These are phyloP conservation scores for Hapalemur alaotrensis DNA, from an alignment of 2,797 vertebrate species.

Conservation along the genomic window DNA sequence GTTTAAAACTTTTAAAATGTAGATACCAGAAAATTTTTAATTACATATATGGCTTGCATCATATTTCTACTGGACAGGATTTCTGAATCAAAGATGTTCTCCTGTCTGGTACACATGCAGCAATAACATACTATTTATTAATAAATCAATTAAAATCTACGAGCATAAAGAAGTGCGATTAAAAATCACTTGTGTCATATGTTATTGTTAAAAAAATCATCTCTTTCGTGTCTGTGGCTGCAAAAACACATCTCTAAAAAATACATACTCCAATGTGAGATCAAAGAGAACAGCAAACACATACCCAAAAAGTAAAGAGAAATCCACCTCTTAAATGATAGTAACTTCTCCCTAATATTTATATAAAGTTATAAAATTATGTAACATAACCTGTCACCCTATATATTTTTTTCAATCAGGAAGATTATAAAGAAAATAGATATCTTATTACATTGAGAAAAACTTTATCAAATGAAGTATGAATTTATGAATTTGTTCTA, in stretches of 20 bases:
- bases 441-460: neutral
- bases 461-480: slow-evolving; percentile 20
- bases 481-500: neutral
- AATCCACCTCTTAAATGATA: neutral
- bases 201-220: slow-evolving; percentile 21
- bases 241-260: neutral
- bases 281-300: neutral
- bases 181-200: neutral
- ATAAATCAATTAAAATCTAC: slow-evolving; percentile 36
- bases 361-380: slow-evolving; percentile 26
- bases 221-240: neutral
- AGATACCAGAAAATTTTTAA: slow-evolving; percentile 6
- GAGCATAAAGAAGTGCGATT: neutral
- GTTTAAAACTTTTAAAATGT: neutral
- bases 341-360: slow-evolving; percentile 36
- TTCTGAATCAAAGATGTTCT: slow-evolving; percentile 13
- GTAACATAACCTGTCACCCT: neutral
- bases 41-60: neutral
- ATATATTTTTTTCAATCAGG: neutral
- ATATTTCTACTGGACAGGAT: neutral
- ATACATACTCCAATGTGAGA: neutral
- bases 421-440: slow-evolving; percentile 22
- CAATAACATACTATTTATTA: neutral
- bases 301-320: neutral
- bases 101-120: neutral